Evolutionary conservation across 1,140 invertebrate genomes (phyloP).

Genomic region (Asbolus verrucosus): DNA sequence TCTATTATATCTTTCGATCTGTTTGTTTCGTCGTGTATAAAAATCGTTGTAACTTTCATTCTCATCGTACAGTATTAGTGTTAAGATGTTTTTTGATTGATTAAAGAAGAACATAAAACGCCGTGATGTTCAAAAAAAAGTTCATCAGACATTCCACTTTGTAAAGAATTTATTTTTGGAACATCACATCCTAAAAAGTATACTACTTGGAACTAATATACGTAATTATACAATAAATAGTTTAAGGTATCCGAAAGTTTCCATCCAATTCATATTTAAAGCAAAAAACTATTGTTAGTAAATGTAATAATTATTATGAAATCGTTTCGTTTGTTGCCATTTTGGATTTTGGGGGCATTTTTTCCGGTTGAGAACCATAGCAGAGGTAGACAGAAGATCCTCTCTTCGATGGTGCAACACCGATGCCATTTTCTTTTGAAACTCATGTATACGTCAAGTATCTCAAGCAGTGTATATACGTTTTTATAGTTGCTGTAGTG

Average conservation of each 20-base stretch:
- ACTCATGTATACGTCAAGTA: slow-evolving; percentile 58
- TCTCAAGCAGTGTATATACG: slow-evolving; percentile 53
- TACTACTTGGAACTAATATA: slow-evolving; percentile 64
- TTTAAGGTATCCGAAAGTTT: slow-evolving; percentile 56
- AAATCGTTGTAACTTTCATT: slow-evolving; percentile 32
- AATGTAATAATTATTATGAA: slow-evolving; percentile 40
- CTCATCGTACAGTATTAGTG: slow-evolving; percentile 46
- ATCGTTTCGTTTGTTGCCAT: slow-evolving; percentile 3
- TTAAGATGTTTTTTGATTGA: slow-evolving; percentile 39
- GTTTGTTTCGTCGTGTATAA: slow-evolving; percentile 19
- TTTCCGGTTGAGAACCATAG: too few relatives aligned
- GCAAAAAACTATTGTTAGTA: slow-evolving; percentile 49
- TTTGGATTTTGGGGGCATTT: slow-evolving; percentile 33
- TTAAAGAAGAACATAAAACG: too few relatives aligned
- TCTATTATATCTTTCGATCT: slow-evolving; percentile 7
- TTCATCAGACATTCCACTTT: slow-evolving; percentile 19
- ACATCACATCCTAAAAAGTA: slow-evolving; percentile 54
- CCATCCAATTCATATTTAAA: slow-evolving; percentile 56
- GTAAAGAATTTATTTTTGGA: slow-evolving; percentile 41
- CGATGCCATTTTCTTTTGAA: slow-evolving; percentile 37
- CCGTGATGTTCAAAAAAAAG: slow-evolving; percentile 11
- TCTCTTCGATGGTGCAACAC: too few relatives aligned
- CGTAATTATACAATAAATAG: slow-evolving; percentile 65
- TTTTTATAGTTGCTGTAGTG: slow-evolving; percentile 57
- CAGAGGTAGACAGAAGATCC: too few relatives aligned